Evolutionary conservation across 2,797 vertebrate genomes (phyloP).

Genomic region (Saxicola maurus): DNA sequence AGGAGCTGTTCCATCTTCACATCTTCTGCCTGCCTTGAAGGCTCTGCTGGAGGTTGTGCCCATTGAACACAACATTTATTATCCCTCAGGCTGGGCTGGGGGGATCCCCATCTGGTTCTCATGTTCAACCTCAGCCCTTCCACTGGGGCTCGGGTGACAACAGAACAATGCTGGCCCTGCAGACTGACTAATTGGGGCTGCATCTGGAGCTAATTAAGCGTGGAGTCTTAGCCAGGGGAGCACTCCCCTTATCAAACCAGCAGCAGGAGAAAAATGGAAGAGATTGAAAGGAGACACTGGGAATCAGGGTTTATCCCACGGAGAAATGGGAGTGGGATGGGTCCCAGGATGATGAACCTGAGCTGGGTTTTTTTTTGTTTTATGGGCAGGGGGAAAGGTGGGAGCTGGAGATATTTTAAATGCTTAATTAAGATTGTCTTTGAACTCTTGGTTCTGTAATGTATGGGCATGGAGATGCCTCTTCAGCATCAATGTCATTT

Average conservation of each 20-base stretch:
- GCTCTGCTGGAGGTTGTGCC: constrained; percentile 39
- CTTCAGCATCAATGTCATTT: neutral
- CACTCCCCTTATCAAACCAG: constrained; percentile 77
- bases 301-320: neutral
- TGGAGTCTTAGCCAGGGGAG: constrained; percentile 77
- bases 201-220: constrained; percentile 95
- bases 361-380: neutral
- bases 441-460: constrained; percentile 22
- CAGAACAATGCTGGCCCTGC: constrained; percentile 50
- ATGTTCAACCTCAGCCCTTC: constrained; percentile 37
- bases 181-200: constrained; percentile 80
- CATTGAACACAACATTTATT: constrained; percentile 71
- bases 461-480: constrained; percentile 11
- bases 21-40: constrained; percentile 69
- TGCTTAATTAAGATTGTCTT: neutral
- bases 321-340: neutral
- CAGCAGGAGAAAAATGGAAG: constrained; percentile 65
- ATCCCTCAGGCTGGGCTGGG: constrained; percentile 42
- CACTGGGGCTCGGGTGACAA: constrained; percentile 55
- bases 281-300: neutral
- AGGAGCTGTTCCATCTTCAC: constrained; percentile 67
- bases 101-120: constrained; percentile 61
- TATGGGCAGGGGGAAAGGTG: neutral
- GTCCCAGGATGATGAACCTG: neutral
- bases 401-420: neutral